Evolutionary conservation across 1,140 invertebrate species (phyloP), one percentile per base, ranked within the genome.

Genomic region (Cyclargus thomasi): DNA sequence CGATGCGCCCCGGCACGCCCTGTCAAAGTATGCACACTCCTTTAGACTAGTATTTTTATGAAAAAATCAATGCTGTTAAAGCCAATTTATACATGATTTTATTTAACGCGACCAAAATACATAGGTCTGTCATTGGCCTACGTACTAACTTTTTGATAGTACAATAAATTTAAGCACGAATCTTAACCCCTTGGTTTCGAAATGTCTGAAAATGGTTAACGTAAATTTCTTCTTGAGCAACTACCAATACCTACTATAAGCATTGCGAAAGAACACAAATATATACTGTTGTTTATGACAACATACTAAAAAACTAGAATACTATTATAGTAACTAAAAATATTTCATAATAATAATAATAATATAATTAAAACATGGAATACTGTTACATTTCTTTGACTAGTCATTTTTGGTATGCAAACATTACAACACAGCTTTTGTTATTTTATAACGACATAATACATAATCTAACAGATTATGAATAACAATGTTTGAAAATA

Each of bases 381-480:
- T 47, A 47, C 39, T 47, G 39, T 47, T 47, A 47, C 39, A 47
- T 47, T 47, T 47, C 39, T 14, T 47, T 47, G 39, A 47, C 39
- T 47, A 47, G 39, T 14, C 39, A 47, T 47, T 47, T 47, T 47
- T 47, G 39, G 39, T 47, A 47, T 47, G 39, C 39, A 47, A 47
- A 47, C 39, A 16, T 16, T 47, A 16, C 39, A 14, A 47, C 39
- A 47, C 14, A 47, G 11, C 2, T 2, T n/a, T 14, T 14, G 10
- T 14, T 47, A 47, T 14, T 16, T 47, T 47, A 47, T 14, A 47
- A 47, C 14, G 3, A 16, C 11, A 47, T 14, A 47, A 16, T 2
- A 47, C 39, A 47, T 47, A 47, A 47, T 16, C 14, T 2, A 47
- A 16, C 39, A 47, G 14, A 47, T 14, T 8, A 16, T 47, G 8